Evolutionary conservation across 1,140 invertebrate species (phyloP).

Genomic region (Lepidurus packardi): DNA sequence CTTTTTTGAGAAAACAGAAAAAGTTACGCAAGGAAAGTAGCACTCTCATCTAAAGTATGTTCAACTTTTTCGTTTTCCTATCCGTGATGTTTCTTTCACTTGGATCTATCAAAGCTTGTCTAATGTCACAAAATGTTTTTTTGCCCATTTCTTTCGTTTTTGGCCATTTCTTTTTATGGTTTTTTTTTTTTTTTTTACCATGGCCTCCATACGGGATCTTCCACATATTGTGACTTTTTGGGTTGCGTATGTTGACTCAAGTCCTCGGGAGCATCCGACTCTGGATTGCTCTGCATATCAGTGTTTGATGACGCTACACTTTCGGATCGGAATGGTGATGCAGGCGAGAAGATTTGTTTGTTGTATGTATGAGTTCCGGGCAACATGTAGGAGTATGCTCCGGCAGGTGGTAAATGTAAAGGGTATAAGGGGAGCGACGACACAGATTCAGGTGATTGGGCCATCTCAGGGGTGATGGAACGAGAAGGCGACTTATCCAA

Average conservation of each 20-base stretch:
- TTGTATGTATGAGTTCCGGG: neutral
- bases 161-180: neutral
- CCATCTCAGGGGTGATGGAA: neutral
- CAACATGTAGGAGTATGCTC: neutral
- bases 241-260: slow-evolving; percentile 5
- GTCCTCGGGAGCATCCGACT: slow-evolving; percentile 2
- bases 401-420: neutral
- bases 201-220: neutral
- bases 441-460: neutral
- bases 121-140: neutral
- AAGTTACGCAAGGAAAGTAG: slow-evolving; percentile 11
- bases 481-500: neutral
- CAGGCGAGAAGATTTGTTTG: neutral
- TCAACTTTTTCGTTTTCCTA: neutral
- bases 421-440: neutral
- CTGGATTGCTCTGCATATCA: slow-evolving; percentile 1
- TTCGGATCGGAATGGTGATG: neutral
- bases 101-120: neutral
- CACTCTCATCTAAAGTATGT: neutral
- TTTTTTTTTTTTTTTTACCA: neutral
- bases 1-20: neutral
- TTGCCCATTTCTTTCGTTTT: neutral
- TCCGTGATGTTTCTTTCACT: neutral
- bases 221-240: neutral
- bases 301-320: slow-evolving; percentile 8